Base-by-base conservation (phyloP, 2,888 invertebrate species). In the Ectemnius cavifrons region DNA sequence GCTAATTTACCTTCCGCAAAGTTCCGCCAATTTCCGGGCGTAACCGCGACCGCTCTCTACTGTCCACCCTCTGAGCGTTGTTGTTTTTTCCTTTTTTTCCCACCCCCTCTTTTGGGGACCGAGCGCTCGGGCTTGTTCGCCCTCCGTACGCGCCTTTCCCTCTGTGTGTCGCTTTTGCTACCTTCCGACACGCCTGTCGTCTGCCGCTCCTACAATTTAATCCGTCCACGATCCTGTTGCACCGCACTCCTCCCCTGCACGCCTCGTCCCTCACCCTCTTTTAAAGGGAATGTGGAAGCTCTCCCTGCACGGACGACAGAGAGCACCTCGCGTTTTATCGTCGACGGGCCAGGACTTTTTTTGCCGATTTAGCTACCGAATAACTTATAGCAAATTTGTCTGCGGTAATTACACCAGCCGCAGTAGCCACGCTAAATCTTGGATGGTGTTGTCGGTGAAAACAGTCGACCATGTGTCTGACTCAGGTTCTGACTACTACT, bases 1-100 rank as follows among this genome's bases (percentile, higher is more conserved):
- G 37, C 84, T 86, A 87, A 87, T 87, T 87, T 85, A 85, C 84
- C 81, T 81, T 79, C 80, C 78, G 70, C 73, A 82, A 86, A 86
- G 84, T 87, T 87, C 85, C 84, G 80, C 83, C 86, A 85, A 87
- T 87, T 85, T 85, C 83, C 79, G 76, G 67, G 65, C 73, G 73
- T 74, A 76, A 82, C 79, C 81, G 77, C 81, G 81, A 81, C 73
- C 76, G 63, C 76, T 84, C 37, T 37, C 79, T 80, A 82, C 78
- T 77, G 76, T 80, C 78, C 75, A 69, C 75, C 71, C 67, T 69
- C 74, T 77, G 67, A 62, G 71, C 75, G 37, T 37, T 37, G 37
- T 37, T 37, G 37, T 69, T 72, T 78, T 77, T 73, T 71, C 71
- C 71, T 65, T 61, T 66, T 59, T 18, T 46, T 63, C 37, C 70